A percentile compares a stretch with the other conserved stretches of the same genome.
Conservation (phyloP, 1,140 invertebrate species). For the Elymnias hypermnestra region DNA sequence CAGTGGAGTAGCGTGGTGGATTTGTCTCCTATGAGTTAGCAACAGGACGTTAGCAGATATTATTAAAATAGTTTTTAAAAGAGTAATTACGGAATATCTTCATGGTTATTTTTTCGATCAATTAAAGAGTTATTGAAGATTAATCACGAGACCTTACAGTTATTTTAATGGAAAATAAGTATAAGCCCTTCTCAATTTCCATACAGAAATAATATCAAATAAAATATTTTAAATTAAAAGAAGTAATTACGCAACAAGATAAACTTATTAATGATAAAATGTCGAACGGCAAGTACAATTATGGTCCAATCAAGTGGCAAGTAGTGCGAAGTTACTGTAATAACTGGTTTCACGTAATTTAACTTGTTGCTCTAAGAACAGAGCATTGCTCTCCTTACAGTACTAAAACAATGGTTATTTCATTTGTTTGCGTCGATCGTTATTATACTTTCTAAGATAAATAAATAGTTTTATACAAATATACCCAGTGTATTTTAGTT, state of each 20-base stretch:
- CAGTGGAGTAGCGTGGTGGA: too few species aligned
- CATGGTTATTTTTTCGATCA: too few species aligned
- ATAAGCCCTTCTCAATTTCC: too few species aligned
- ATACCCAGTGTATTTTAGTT: too few species aligned
- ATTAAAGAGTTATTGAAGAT: too few species aligned
- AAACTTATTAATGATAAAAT: slow-evolving; percentile 7
- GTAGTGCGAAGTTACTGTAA: slow-evolving; percentile 12
- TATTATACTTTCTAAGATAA: not conserved
- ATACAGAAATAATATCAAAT: not conserved
- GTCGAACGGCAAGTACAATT: slow-evolving; percentile 4
- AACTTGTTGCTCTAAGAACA: slow-evolving; percentile 9
- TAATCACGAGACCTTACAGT: too few species aligned
- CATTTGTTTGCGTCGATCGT: not conserved
- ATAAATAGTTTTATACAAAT: too few species aligned
- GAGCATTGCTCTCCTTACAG: slow-evolving; percentile 4
- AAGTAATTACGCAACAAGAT: not conserved
- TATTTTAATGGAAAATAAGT: too few species aligned
- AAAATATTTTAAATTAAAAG: not conserved
- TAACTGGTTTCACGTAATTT: slow-evolving; percentile 25
- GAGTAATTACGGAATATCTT: too few species aligned
- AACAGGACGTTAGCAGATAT: too few species aligned
- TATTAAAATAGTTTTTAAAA: too few species aligned
- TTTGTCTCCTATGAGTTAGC: too few species aligned
- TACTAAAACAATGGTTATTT: not conserved
- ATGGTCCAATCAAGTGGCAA: slow-evolving; percentile 6